Evolutionary conservation across 2,797 vertebrate genomes (phyloP).

Genomic region (Rhinophrynus dorsalis): DNA sequence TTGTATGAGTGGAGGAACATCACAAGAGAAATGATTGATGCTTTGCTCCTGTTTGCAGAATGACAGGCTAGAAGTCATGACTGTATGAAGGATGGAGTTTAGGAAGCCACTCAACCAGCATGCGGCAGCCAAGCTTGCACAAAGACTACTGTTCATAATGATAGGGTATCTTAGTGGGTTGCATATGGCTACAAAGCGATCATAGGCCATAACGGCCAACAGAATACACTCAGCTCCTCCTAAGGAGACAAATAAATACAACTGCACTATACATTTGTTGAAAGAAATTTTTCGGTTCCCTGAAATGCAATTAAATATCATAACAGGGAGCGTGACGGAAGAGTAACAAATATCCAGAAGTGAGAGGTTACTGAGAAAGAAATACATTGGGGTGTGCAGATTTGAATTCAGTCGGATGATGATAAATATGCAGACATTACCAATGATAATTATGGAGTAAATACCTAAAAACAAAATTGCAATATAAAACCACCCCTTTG

Average conservation of each 20-base stretch:
- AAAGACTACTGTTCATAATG: not conserved
- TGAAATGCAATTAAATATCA: conserved; percentile 14
- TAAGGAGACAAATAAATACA: conserved; percentile 44
- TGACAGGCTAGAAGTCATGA: conserved; percentile 14
- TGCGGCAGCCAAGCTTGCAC: not conserved
- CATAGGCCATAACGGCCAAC: conserved; percentile 43
- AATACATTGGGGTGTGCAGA: conserved; percentile 45
- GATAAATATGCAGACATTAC: conserved; percentile 32
- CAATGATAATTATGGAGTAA: conserved; percentile 26
- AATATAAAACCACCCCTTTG: not conserved
- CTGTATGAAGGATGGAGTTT: conserved; percentile 23
- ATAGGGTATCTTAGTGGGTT: conserved; percentile 30
- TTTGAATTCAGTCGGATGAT: conserved; percentile 14
- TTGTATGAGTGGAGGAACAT: conserved; percentile 27
- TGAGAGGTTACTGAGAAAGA: conserved; percentile 36
- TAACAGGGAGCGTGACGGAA: conserved; percentile 17
- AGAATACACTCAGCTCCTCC: conserved; percentile 25
- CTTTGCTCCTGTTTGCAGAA: conserved; percentile 17
- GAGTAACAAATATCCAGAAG: conserved; percentile 20
- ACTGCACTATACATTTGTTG: conserved; percentile 33
- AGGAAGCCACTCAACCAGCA: conserved; percentile 24
- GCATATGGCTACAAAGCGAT: conserved; percentile 46
- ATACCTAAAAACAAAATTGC: conserved; percentile 6
- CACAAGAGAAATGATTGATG: conserved; percentile 38
- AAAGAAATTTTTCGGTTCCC: conserved; percentile 29